Evolutionary conservation across 2,113 vertebrate species (phyloP), one percentile per base, ranked within the genome.

Genomic region (Rhegmatorhina hoffmannsi): DNA sequence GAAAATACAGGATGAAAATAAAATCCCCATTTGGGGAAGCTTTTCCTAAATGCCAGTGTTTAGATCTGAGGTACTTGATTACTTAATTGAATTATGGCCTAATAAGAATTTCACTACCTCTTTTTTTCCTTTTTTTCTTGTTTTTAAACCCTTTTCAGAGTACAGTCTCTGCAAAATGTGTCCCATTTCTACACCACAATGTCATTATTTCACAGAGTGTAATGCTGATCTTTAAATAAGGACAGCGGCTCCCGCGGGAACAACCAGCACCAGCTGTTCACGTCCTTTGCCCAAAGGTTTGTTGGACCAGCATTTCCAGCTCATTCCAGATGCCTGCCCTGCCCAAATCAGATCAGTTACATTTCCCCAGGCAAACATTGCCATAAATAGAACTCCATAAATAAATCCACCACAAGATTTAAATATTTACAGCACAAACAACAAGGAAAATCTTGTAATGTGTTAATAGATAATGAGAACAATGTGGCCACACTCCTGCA

Each of bases 371-470:
- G 69, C 63, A 58, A 92, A 70, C 17, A 4, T 16, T 26, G 26
- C 63, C 33, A 23, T 20, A 67, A 84, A 74, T 46, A 87, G 33
- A 93, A 66, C 13, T 20, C 81, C 56, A 56, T 38, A 43, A 93
- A 86, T 69, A 88, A 89, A 78, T 19, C 15, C 34, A 66, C 33
- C 19, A 11, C 36, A 40, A 53, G 25, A 47, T 19, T 79, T 23
- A 47, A 76, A 56, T 84, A 89, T 82, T 84, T 74, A 77, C 68
- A 80, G 75, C 67, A 73, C 56, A 49, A 76, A 62, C 40, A 31
- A 0, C 5, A 38, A 52, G 55, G 34, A 73, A 84, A 69, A 77
- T 59, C 21, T n/a, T 11, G 0, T 1, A 46, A 59, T 0, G 2
- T 26, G 17, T 56, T 24, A 47, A 63, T 17, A 76, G 64, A 77